phyloP scores from a whole-genome alignment of 2,888 invertebrate genomes.

The Meteorus cinctellus region DNA sequence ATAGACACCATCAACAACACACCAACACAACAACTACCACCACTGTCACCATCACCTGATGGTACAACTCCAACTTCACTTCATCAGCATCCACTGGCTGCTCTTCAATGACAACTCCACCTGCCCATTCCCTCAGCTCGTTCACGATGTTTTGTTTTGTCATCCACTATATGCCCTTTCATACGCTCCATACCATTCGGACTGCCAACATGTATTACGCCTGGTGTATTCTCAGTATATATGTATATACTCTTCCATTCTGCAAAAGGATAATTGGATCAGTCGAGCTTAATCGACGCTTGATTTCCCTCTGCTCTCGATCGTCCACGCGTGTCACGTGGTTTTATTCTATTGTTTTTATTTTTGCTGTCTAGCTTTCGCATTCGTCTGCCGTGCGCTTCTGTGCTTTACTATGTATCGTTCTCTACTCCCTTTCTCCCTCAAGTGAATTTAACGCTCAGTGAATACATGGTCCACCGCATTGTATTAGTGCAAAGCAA shows the following conservation, averaged over 20 bases:
- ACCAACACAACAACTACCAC: constrained; percentile 30
- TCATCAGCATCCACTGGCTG: constrained; percentile 31
- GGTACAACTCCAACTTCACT: constrained; percentile 29
- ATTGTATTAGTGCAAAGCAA: neutral
- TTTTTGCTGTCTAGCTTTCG: neutral
- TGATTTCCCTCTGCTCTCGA: constrained; percentile 27
- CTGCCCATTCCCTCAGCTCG: constrained; percentile 35
- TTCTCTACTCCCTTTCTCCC: neutral
- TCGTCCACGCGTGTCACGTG: constrained; percentile 19
- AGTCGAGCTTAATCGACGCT: constrained; percentile 37
- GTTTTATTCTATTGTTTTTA: constrained; percentile 21
- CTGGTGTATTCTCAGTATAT: constrained; percentile 2
- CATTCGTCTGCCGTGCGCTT: neutral
- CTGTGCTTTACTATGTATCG: neutral
- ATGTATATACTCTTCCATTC: constrained; percentile 17
- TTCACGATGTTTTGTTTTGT: constrained; percentile 26
- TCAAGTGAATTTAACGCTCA: constrained; percentile 23
- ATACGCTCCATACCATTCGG: constrained; percentile 33
- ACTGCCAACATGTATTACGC: constrained; percentile 16
- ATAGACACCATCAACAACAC: neutral
- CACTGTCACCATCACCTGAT: constrained; percentile 17
- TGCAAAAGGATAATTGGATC: constrained; percentile 32
- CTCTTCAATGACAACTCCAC: constrained; percentile 41
- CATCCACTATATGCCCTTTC: constrained; percentile 27
- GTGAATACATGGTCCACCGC: constrained; percentile 4